phyloP scores from a whole-genome alignment of 2,797 vertebrate genomes.

The Phrynocephalus guinanensis region DNA sequence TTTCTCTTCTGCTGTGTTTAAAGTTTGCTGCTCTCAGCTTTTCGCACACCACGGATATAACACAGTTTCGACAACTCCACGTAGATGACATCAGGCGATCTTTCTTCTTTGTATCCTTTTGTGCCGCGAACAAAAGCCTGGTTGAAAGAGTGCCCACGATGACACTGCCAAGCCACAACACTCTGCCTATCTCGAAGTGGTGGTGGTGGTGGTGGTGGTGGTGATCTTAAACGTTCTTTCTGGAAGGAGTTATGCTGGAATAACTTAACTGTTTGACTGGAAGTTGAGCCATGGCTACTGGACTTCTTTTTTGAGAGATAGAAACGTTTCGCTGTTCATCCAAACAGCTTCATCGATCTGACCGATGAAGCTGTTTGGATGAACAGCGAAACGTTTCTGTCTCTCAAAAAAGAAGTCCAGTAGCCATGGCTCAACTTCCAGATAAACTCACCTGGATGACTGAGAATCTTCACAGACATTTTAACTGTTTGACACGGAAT shows the following conservation, averaged over 20 bases:
- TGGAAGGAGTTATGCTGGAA: background rate
- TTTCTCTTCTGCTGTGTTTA: conserved; percentile 57
- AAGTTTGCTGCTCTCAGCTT: conserved; percentile 90
- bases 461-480: too few relatives aligned
- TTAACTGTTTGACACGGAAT: background rate
- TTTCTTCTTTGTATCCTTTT: conserved; percentile 96
- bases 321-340: too few relatives aligned
- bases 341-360: too few relatives aligned
- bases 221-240: background rate
- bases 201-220: background rate
- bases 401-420: too few relatives aligned
- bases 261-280: too few relatives aligned
- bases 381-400: too few relatives aligned
- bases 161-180: background rate
- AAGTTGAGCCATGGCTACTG: too few relatives aligned
- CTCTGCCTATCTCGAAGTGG: background rate
- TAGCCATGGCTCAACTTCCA: too few relatives aligned
- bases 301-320: too few relatives aligned
- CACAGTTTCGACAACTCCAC: conserved; percentile 87
- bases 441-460: too few relatives aligned
- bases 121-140: background rate
- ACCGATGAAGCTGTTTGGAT: too few relatives aligned
- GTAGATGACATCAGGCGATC: conserved; percentile 92
- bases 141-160: background rate
- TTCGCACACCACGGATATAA: conserved; percentile 82